Evolutionary conservation across 92 coral and sea anemone genomes (phyloP), one percentile per base, ranked within the genome.

Genomic region (Scolanthus callimorphus): DNA sequence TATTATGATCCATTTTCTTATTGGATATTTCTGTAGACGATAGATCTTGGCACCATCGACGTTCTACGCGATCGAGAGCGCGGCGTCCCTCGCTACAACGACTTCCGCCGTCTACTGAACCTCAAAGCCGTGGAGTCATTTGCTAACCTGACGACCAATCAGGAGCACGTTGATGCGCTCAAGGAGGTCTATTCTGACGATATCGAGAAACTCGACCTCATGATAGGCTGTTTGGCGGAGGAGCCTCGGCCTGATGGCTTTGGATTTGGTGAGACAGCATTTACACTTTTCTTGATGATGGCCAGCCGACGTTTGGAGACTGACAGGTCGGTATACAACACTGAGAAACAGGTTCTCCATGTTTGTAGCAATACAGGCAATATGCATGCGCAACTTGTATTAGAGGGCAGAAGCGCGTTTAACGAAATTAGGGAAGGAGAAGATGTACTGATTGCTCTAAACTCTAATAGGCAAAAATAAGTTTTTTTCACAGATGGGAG

Each of bases 241-340:
- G 79, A 87, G 45, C 95, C 95, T 44, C 77, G 79, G 27, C 95
- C 95, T 1, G 65, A 55, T 48, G 96, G 96, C 8, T 87, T 51
- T 65, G 96, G 96, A 17, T 87, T 87, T 73, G 89, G 90, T 13
- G 96, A 87, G 48, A 87, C 96, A 8, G 67, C 82, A 2, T 87
- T 87, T 25, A 79, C 67, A 24, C 26, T 87, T 30, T 87, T 87
- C 57, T 47, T 87, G 31, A 41, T 73, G 31, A 87, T 87, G 96
- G 96, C 96, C 6, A 82, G 86, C 59, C 57, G 96, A 49, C 69
- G 96, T 17, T 69, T 87, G n/a, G 72, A 82, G 29, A 30, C 83
- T 1, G 96, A 87, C 59, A 78, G 96, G 96, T 86, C n/a, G n/a
- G n/a, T n/a, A n/a, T n/a, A n/a, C n/a, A n/a, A n/a, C n/a, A n/a